Conservation (phyloP, 1,140 invertebrate species). For the Sweltsa coloradensis region DNA sequence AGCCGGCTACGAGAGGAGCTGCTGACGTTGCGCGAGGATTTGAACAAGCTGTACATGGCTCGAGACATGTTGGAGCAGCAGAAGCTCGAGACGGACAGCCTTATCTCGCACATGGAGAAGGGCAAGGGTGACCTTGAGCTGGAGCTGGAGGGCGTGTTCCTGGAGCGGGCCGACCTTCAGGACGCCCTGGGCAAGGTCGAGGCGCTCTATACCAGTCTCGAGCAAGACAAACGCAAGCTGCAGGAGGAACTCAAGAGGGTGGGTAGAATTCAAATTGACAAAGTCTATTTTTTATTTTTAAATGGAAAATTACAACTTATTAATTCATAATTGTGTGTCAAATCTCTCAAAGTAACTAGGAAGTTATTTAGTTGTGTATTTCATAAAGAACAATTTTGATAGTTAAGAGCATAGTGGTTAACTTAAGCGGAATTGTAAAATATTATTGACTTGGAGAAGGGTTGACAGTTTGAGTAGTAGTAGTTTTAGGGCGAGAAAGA, state of each 20-base stretch:
- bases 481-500: too few relatives aligned
- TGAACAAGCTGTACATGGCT: slow-evolving; percentile 54
- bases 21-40: slow-evolving; percentile 55
- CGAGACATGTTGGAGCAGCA: slow-evolving; percentile 69
- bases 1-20: slow-evolving; percentile 62
- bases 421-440: too few relatives aligned
- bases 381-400: too few relatives aligned
- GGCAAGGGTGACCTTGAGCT: slow-evolving; percentile 61
- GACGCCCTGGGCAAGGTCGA: slow-evolving; percentile 60
- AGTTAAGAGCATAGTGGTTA: too few relatives aligned
- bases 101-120: slow-evolving; percentile 62
- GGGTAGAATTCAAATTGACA: slow-evolving; percentile 18
- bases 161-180: slow-evolving; percentile 60
- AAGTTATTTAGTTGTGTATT: too few relatives aligned
- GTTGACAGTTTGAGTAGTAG: too few relatives aligned
- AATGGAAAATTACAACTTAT: too few relatives aligned
- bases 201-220: slow-evolving; percentile 44
- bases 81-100: slow-evolving; percentile 55
- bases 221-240: slow-evolving; percentile 56
- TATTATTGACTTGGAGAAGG: too few relatives aligned
- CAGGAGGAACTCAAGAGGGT: slow-evolving; percentile 56
- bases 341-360: too few relatives aligned
- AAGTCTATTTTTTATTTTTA: too few relatives aligned
- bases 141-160: slow-evolving; percentile 52
- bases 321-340: too few relatives aligned